Conservation (phyloP, 2,888 invertebrate genomes). For the Tachina lurida region DNA sequence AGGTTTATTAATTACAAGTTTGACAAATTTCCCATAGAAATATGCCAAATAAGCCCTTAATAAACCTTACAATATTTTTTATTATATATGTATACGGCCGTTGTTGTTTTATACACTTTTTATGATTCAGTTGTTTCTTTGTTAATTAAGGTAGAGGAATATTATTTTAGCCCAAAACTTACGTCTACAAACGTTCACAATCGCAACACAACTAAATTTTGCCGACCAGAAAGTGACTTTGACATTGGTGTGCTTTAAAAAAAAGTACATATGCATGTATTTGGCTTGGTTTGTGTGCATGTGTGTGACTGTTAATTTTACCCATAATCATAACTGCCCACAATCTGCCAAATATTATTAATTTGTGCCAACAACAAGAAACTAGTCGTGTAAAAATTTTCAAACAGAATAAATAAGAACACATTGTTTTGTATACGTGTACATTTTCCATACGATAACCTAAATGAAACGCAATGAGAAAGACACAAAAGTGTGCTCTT, state of each 20-base stretch:
- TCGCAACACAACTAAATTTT: constrained; percentile 56
- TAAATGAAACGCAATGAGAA: constrained; percentile 2
- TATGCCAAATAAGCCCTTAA: no score
- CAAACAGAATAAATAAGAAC: not conserved
- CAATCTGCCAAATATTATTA: constrained; percentile 1
- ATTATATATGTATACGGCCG: no score
- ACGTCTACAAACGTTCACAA: constrained; percentile 61
- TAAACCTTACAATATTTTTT: no score
- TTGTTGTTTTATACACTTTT: not conserved
- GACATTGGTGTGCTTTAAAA: constrained; percentile 53
- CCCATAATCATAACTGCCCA: not conserved
- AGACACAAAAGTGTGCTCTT: constrained; percentile 1
- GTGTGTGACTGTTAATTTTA: constrained; percentile 3
- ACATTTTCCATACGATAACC: constrained; percentile 59
- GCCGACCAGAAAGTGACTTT: constrained; percentile 45
- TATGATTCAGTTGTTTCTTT: not conserved
- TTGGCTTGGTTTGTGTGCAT: not conserved
- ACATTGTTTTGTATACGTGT: constrained; percentile 69
- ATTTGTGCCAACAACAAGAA: constrained; percentile 8
- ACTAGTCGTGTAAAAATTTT: constrained; percentile 4
- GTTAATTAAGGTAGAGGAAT: not conserved
- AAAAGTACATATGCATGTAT: not conserved
- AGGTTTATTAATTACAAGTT: not conserved
- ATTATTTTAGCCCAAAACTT: constrained; percentile 28
- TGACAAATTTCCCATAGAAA: no score